A percentile compares a stretch with the other conserved stretches of the same genome.
Evolutionary conservation across 2,113 vertebrate species (phyloP).

Genomic region (Stictonetta naevosa): DNA sequence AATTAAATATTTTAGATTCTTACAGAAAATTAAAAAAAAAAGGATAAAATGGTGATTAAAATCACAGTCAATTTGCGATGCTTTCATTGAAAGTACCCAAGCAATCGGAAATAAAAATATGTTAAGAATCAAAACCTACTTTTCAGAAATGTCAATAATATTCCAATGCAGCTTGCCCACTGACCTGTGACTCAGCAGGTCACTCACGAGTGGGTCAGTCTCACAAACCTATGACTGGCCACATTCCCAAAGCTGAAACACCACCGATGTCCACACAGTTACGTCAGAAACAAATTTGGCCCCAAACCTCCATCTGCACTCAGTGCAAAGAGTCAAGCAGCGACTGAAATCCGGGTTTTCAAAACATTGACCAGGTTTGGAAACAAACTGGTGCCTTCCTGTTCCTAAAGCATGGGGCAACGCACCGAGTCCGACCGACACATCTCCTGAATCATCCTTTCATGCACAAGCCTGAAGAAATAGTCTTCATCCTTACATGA

Average conservation of each 20-base stretch:
- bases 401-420: constrained; percentile 21
- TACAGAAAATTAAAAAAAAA: constrained; percentile 4
- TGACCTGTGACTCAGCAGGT: constrained; percentile 21
- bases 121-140: constrained; percentile 45
- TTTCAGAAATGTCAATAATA: constrained; percentile 28
- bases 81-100: constrained; percentile 74
- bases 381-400: constrained; percentile 6
- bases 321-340: not conserved
- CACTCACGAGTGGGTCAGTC: not conserved
- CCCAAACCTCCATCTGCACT: not conserved
- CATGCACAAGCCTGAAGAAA: not conserved
- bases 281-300: not conserved
- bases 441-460: constrained; percentile 16
- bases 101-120: constrained; percentile 32
- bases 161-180: constrained; percentile 12
- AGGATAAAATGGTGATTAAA: constrained; percentile 53
- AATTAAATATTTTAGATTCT: constrained; percentile 14
- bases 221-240: constrained; percentile 33
- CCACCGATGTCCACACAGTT: not conserved
- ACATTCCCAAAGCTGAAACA: not conserved
- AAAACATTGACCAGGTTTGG: not conserved
- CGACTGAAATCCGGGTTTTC: not conserved
- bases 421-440: fast-evolving
- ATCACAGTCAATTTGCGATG: constrained; percentile 58
- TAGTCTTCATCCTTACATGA: not conserved